Conservation (phyloP, 2,888 invertebrate genomes). For the Spodoptera littoralis region DNA sequence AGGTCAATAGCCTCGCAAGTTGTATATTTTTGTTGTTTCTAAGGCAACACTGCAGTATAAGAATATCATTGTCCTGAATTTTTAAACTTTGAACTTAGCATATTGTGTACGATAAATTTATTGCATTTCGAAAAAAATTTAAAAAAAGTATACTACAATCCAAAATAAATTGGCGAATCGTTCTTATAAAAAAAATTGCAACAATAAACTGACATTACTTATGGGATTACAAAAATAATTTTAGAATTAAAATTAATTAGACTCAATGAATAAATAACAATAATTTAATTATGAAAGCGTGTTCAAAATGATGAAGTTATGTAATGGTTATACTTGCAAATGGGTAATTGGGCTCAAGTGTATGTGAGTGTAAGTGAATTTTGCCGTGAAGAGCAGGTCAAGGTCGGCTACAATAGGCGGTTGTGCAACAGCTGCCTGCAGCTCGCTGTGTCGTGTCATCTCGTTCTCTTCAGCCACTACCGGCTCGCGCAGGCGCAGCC, state of each 20-base stretch:
- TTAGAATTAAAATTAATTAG: constrained; percentile 22
- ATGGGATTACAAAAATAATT: not conserved
- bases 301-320: constrained; percentile 43
- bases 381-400: constrained; percentile 83
- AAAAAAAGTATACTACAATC: too few species aligned
- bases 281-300: constrained; percentile 28
- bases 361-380: constrained; percentile 75
- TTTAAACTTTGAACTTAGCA: too few species aligned
- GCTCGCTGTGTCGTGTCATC: constrained; percentile 62
- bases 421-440: constrained; percentile 76
- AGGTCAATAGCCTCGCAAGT: not conserved
- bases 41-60: too few species aligned
- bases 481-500: constrained; percentile 39
- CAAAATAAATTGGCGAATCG: too few species aligned
- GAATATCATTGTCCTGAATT: too few species aligned
- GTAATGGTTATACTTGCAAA: constrained; percentile 56
- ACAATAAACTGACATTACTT: too few species aligned
- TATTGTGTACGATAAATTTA: too few species aligned
- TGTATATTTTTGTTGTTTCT: too few species aligned
- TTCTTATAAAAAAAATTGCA: too few species aligned
- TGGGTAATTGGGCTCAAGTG: constrained; percentile 70
- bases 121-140: too few species aligned
- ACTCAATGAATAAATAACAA: constrained; percentile 27
- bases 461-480: constrained; percentile 58
- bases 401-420: constrained; percentile 76